Evolutionary conservation across 1,140 invertebrate genomes (phyloP).

Genomic region (Pseudomyrmex dendroicus): DNA sequence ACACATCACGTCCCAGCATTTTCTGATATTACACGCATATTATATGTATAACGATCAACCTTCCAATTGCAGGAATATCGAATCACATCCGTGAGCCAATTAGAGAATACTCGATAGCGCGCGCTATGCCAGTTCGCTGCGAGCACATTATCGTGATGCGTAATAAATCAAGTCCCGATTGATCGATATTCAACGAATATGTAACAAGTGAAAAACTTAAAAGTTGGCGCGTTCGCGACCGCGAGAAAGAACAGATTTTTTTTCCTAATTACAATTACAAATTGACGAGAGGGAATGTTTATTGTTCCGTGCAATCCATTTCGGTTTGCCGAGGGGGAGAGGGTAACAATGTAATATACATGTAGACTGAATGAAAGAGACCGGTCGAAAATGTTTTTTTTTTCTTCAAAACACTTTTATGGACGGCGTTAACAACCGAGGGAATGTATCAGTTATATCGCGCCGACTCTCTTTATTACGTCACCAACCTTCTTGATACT

Average conservation of each 20-base stretch:
- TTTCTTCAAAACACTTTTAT: conserved; percentile 43
- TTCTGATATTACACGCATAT: conserved; percentile 31
- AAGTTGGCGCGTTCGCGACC: not conserved
- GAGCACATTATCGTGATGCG: conserved; percentile 20
- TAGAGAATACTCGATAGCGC: conserved; percentile 20
- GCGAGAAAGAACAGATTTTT: conserved; percentile 23
- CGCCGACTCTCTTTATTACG: not conserved
- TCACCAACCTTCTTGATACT: not conserved
- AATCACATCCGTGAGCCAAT: conserved; percentile 24
- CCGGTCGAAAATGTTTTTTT: conserved; percentile 42
- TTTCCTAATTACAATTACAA: conserved; percentile 62
- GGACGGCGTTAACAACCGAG: conserved; percentile 6
- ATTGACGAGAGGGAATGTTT: conserved; percentile 25
- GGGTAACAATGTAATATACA: not conserved
- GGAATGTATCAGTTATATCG: conserved; percentile 26
- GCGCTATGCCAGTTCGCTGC: not conserved
- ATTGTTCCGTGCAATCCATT: conserved; percentile 5
- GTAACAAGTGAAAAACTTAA: conserved; percentile 40
- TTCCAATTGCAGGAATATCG: conserved; percentile 10
- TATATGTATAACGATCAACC: not conserved
- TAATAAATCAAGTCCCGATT: conserved; percentile 36
- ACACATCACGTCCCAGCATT: not conserved
- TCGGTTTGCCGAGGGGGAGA: not conserved
- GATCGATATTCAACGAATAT: conserved; percentile 35
- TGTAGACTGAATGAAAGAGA: conserved; percentile 49